Evolutionary conservation across 2,797 vertebrate species (phyloP).

Genomic region (Psittacula derbiana): DNA sequence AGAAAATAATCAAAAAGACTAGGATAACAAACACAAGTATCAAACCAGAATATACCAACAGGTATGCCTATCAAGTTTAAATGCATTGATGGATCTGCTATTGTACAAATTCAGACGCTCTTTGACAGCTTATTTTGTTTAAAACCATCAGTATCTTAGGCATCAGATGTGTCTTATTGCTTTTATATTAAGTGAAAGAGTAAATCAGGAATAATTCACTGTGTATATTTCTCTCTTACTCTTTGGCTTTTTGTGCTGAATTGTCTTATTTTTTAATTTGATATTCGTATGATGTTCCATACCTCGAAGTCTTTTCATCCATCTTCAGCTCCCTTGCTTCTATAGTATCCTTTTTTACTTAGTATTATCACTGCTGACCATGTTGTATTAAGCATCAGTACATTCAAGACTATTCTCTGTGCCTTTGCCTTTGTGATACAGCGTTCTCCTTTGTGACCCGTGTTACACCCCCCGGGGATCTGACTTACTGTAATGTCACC

Average conservation of each 20-base stretch:
- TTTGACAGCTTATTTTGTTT: neutral
- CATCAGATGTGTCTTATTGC: neutral
- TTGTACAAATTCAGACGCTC: neutral
- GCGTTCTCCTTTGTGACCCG: neutral
- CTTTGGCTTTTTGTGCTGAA: neutral
- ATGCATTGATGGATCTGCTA: neutral
- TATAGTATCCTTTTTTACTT: neutral
- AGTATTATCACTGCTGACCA: neutral
- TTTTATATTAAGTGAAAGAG: neutral
- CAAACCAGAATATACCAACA: neutral
- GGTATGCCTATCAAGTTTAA: neutral
- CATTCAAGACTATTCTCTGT: neutral
- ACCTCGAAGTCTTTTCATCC: neutral
- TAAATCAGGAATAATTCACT: neutral
- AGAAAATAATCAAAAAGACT: neutral
- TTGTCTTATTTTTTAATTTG: neutral
- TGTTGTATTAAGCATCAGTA: neutral
- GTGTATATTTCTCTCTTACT: neutral
- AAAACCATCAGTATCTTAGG: neutral
- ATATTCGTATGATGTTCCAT: neutral
- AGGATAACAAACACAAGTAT: neutral
- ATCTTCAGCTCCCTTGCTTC: neutral
- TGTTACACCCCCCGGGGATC: neutral
- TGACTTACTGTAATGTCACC: neutral
- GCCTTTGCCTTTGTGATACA: neutral